Base-by-base conservation (phyloP, 2,113 vertebrate species). In the Barbus barbus region DNA sequence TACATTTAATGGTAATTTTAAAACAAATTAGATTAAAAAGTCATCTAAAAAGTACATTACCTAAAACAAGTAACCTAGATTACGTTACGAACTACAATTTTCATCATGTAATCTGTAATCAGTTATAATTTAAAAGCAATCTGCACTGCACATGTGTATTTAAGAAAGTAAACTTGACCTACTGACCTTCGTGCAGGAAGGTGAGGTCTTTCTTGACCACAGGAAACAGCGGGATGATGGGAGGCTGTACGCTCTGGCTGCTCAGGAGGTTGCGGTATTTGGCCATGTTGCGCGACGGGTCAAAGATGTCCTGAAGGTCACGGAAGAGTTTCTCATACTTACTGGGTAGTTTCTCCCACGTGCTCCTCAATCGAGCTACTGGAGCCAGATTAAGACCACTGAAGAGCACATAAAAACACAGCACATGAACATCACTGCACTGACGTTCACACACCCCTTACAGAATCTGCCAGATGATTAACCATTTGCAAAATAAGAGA, bases 121-220 rank as follows among this genome's bases (percentile, higher is more conserved):
- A n/a, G n/a, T n/a, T n/a, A 4, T 4, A 33, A 36, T 36, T 51
- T 51, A 1, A 1, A 51, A 18, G 48, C 2, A 51, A 51, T 5
- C 46, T 48, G 48, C 48, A 5, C 16, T 18, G 16, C 16, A 48
- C 13, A 14, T 48, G 12, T 18, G 16, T 53, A 53, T 20, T 53
- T 20, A 6, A 53, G 28, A 67, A 78, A 1, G 48, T 3, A 14
- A 14, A 28, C 41, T 58, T 18, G 5, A 76, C 33, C 86, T 79
- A 24, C 89, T 22, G 94, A 98, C 98, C 97, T 95, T 99, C 97
- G 36, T 99, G 98, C 24, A 99, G 94, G 92, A 99, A 99, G 5
- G 98, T 99, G 92, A 99, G 97, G 84, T 99, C 97, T 91, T 99
- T 99, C 95, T 99, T 99, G 92, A 99, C 95, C 86, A 99, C 96